Evolutionary conservation across 1,140 invertebrate genomes (phyloP), one percentile per base, ranked within the genome.

Genomic region (Drosophila ambigua): DNA sequence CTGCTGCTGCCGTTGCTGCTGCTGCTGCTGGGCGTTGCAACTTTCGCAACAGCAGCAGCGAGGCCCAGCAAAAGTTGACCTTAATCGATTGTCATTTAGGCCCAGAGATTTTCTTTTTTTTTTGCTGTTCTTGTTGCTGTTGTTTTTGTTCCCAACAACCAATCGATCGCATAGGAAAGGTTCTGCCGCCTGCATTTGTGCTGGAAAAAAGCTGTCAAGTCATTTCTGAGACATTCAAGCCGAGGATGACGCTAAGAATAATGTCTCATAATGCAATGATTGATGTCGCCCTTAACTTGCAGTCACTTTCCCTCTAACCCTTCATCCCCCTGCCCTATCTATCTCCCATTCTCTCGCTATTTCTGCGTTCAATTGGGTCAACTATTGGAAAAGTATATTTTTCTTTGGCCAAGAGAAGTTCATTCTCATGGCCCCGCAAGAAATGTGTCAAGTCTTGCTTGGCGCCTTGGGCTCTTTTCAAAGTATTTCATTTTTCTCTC

Each of bases 1-100:
- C 54, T 28, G 54, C 41, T 43, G 41, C n/a, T 20, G 54, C 54
- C 2, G 9, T 1, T 31, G 28, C 28, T 2, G 7, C 7, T 31
- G 28, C 9, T 35, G 50, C 50, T 66, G 43, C 52, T 65, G 50
- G 72, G 67, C 79, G 53, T 63, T 79, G 59, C 74, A 77, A 78
- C 79, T 83, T 83, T 84, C 72, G 65, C 35, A 39, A 39, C 35
- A 13, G 35, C 35, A 39, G 35, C 35, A 13, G 11, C 4, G 35
- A 57, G 45, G 75, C 66, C 67, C 60, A 75, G 49, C 50, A 39
- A 44, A 58, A 75, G 58, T 63, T 85, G 81, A 85, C 82, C 82
- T 77, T 85, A 85, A 85, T 85, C 82, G 82, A 85, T 85, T 85
- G 82, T 85, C 82, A 85, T 80, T 87, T 77, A 68, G 76, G 77